Evolutionary conservation across 2,888 invertebrate species (phyloP), one percentile per base, ranked within the genome.

Genomic region (Matsumyia berberina): DNA sequence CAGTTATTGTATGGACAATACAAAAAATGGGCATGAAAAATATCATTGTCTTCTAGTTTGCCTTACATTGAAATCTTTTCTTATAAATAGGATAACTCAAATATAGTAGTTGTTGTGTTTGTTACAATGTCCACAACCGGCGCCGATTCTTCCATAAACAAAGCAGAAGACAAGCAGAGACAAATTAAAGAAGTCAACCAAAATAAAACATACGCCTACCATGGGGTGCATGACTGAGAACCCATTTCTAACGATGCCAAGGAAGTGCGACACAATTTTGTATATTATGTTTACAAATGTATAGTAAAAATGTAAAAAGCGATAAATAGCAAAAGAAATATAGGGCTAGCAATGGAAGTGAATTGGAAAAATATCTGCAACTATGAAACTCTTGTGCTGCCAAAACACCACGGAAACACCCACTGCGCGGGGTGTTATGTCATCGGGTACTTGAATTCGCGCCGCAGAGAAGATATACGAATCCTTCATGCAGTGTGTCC

Each of bases 281-380:
- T 49, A 33, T 77, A 66, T 17, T 57, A 39, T 62, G 42, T 39
- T 53, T 82, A 72, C 46, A 62, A 44, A 58, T 66, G 9, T 67
- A 44, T 12, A 11, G 31, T 64, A 39, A 39, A 60, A 24, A 64
- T 42, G 57, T 37, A 58, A 57, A 76, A 58, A 37, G 42, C 53
- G 42, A 81, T 49, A 51, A 37, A 69, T 24, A 67, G 51, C n/a
- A 62, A 57, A 53, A 62, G 42, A 62, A 69, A 69, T 83, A 78
- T 78, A 57, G 37, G 44, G 24, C 33, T 73, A 51, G 57, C 37
- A 37, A 49, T 73, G 64, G 69, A 83, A 79, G 67, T 73, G 79
- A 79, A 83, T 78, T 73, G 78, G 78, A 83, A 83, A 78, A 79
- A 79, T 83, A 83, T 83, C 73, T 79, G 79, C 83, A 79, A 64